A percentile compares a stretch with the other conserved stretches of the same genome.
Conservation (phyloP, 1,140 invertebrate species). For the Brachionus sp. region DNA sequence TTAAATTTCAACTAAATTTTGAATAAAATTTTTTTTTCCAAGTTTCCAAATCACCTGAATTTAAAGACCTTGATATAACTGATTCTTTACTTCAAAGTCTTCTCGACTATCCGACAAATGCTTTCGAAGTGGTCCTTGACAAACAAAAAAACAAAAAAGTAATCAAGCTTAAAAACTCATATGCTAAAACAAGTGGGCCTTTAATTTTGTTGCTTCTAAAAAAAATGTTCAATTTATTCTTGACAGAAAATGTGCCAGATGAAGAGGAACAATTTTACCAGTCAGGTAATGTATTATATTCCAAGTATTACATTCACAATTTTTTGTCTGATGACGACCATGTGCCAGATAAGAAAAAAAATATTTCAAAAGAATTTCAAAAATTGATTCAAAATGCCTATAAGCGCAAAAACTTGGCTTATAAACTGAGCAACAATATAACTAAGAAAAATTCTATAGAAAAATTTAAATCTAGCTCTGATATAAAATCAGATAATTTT, state of each 20-base stretch:
- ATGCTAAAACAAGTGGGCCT: not conserved
- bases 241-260: not conserved
- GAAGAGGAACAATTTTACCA: not conserved
- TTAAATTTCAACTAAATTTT: not conserved
- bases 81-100: not conserved
- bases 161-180: conserved; percentile 8
- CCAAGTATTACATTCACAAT: not conserved
- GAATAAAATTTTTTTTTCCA: not conserved
- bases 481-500: not conserved
- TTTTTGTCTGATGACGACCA: not conserved
- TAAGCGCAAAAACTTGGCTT: not conserved
- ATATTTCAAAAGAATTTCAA: not conserved
- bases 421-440: not conserved
- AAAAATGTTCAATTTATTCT: not conserved
- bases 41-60: conserved; percentile 27
- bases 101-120: not conserved
- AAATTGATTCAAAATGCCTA: not conserved
- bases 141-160: conserved; percentile 12
- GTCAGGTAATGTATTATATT: not conserved
- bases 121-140: not conserved
- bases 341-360: not conserved
- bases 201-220: not conserved
- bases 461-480: not conserved
- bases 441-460: not conserved
- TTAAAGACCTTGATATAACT: not conserved